Base-by-base conservation (phyloP, 2,797 vertebrate genomes). In the Paramormyrops hopkinsi region DNA sequence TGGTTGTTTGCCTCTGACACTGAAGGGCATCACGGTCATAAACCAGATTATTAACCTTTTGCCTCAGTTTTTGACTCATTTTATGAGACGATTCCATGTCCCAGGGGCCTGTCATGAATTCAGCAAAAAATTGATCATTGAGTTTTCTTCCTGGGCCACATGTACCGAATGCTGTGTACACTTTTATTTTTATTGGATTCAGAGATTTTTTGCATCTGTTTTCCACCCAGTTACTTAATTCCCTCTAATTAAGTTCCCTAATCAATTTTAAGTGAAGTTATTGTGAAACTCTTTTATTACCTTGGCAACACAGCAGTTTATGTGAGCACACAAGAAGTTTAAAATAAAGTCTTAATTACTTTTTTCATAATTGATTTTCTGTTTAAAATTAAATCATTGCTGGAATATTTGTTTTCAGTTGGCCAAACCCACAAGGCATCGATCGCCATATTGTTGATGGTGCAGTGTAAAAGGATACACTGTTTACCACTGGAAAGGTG, bases 261-360 rank as follows among this genome's bases (percentile, higher is more conserved):
- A 44, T 79, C 73, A 29, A 79, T 79, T 79, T 79, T 79, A 79
- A 44, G 73, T 79, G 73, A 79, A 79, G 37, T 79, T 79, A 79
- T 54, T n/a, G n/a, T 48, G 87, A 22, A 73, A 73, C 62, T 65
- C 12, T 9, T 48, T 69, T 46, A 95, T 96, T 96, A 95, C 95
- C 95, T 94, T 95, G 96, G 94, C 95, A 95, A 96, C 95, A 51
- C 56, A 6, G 46, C 37, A 73, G 37, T 73, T 50, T 88, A 92
- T 91, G 29, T 17, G 84, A 56, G 92, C 89, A 90, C 94, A 95
- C 92, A 94, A 94, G 92, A 93, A 93, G 92, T 88, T 92, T 90
- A 91, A 95, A 92, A 93, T 92, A 89, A 88, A 92, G 92, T 93
- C 90, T 90, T 69, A 89, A 89, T 88, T 90, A 62, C 92, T 89